Conservation (phyloP, 2,797 vertebrate genomes). For the Gorsachius magnificus region DNA sequence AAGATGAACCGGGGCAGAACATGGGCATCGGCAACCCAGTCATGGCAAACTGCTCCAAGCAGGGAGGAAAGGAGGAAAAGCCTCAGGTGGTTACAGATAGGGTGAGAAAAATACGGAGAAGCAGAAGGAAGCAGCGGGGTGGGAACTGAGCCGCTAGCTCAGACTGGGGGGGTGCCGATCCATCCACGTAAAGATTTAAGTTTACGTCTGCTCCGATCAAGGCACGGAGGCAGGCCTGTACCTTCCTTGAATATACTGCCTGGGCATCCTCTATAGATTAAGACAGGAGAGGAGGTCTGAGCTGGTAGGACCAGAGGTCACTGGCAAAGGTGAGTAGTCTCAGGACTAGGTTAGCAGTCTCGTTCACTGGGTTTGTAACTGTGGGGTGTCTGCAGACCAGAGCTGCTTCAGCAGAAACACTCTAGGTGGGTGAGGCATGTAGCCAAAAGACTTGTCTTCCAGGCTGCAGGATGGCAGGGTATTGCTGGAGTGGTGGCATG, state of each 20-base stretch:
- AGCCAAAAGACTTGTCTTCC: not conserved
- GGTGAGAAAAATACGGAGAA: not conserved
- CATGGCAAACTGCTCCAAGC: not conserved
- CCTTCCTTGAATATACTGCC: not conserved
- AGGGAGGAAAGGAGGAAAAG: not conserved
- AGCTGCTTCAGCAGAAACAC: not conserved
- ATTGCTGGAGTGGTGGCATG: not conserved
- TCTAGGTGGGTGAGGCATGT: rapidly evolving
- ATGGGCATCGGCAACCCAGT: not conserved
- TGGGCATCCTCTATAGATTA: not conserved
- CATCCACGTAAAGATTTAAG: not conserved
- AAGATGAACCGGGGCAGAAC: not conserved
- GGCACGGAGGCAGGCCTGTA: not conserved
- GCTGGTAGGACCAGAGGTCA: not conserved
- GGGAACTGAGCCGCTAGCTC: not conserved
- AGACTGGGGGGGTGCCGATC: not conserved
- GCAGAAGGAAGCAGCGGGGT: not conserved
- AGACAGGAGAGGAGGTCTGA: not conserved
- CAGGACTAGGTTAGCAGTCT: not conserved
- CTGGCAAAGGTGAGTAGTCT: not conserved
- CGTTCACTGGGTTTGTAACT: not conserved
- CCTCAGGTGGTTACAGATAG: conserved; percentile 5
- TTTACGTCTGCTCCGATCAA: not conserved
- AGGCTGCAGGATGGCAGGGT: not conserved
- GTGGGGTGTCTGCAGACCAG: not conserved